Percentiles rank a stretch among this genome's conserved stretches.
Conservation (phyloP, 1,140 invertebrate genomes). For the Drosophila ironensis region DNA sequence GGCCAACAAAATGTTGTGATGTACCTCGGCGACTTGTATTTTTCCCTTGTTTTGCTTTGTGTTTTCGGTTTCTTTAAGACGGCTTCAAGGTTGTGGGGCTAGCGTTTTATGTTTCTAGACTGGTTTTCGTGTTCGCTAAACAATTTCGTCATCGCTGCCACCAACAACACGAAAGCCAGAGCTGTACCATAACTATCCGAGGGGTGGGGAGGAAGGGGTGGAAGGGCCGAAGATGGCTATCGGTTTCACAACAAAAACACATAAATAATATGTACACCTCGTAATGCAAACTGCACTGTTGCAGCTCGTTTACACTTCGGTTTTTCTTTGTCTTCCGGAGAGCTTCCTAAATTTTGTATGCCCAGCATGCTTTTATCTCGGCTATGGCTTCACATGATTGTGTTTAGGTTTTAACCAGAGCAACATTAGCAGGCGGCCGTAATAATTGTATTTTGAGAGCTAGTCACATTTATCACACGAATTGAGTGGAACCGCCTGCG, state of each 20-base stretch:
- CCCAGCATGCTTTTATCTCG: slow-evolving; percentile 17
- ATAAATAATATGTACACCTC: slow-evolving; percentile 21
- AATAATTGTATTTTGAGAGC: slow-evolving; percentile 8
- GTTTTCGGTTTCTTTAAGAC: slow-evolving; percentile 54
- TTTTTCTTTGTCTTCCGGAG: neutral
- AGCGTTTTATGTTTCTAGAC: slow-evolving; percentile 67
- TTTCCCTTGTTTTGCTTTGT: slow-evolving; percentile 31
- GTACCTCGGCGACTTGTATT: slow-evolving; percentile 9
- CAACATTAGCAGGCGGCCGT: slow-evolving; percentile 29
- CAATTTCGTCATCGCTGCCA: slow-evolving; percentile 66
- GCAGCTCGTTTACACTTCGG: neutral
- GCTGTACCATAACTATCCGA: slow-evolving; percentile 11
- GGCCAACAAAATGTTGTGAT: slow-evolving; percentile 8
- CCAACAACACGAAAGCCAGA: slow-evolving; percentile 28
- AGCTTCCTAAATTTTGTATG: slow-evolving; percentile 3
- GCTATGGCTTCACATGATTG: slow-evolving; percentile 13
- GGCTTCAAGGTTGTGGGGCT: slow-evolving; percentile 68
- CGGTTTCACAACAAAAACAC: slow-evolving; percentile 2
- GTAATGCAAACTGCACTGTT: slow-evolving; percentile 55
- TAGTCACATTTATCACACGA: slow-evolving; percentile 43
- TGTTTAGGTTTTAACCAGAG: slow-evolving; percentile 13
- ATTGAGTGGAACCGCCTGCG: slow-evolving; percentile 3
- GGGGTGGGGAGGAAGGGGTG: slow-evolving; percentile 18
- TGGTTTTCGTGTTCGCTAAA: slow-evolving; percentile 71
- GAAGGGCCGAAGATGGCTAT: neutral